phyloP scores from a whole-genome alignment of 2,888 invertebrate genomes.

The Oscheius sp. region DNA sequence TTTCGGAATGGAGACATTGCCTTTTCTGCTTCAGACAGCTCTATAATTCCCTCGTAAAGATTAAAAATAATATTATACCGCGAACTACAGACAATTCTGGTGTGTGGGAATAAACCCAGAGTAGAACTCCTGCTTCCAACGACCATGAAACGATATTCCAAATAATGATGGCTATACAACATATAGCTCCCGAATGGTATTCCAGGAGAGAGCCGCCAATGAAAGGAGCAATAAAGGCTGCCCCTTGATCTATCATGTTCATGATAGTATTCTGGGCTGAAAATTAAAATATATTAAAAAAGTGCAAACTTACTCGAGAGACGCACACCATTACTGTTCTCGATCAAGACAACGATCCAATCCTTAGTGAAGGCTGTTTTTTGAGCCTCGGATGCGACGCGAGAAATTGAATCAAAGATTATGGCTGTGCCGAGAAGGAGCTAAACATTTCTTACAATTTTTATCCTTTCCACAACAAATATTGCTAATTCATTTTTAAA shows the following conservation, averaged over 20 bases:
- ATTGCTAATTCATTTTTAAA: background rate
- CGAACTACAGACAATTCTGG: slow-evolving; percentile 28
- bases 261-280: slow-evolving; percentile 55
- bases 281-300: slow-evolving; percentile 3
- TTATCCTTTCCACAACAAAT: no score
- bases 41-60: no score
- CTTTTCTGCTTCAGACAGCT: slow-evolving; percentile 5
- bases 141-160: slow-evolving; percentile 63
- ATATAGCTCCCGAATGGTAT: slow-evolving; percentile 4
- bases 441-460: slow-evolving; percentile 21
- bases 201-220: slow-evolving; percentile 50
- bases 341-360: slow-evolving; percentile 62
- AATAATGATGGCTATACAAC: slow-evolving; percentile 36
- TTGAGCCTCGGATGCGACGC: slow-evolving; percentile 61
- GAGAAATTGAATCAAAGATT: slow-evolving; percentile 39
- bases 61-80: no score
- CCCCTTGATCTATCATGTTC: slow-evolving; percentile 55
- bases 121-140: slow-evolving; percentile 49
- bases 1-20: slow-evolving; percentile 15
- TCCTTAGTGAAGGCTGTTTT: slow-evolving; percentile 64
- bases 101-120: slow-evolving; percentile 45
- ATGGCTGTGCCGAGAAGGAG: slow-evolving; percentile 33
- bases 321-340: slow-evolving; percentile 33
- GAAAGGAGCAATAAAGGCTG: slow-evolving; percentile 52
- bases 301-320: slow-evolving; percentile 49